Conservation (phyloP, 2,888 invertebrate genomes). For the Pseudococcus jackbeardsleyi region DNA sequence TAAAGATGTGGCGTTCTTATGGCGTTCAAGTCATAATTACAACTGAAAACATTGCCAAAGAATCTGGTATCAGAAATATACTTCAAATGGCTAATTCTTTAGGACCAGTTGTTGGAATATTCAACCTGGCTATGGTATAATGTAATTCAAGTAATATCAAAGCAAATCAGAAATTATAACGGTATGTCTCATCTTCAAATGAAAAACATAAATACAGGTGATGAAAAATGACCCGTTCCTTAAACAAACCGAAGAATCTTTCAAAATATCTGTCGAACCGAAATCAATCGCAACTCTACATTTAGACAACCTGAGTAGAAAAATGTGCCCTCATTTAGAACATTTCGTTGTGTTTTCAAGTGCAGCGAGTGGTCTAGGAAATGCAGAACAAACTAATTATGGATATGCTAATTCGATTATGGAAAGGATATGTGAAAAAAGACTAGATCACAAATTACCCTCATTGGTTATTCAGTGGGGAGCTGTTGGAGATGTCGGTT, state of each 20-base stretch:
- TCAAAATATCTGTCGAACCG: slow-evolving; percentile 78
- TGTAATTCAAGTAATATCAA: slow-evolving; percentile 66
- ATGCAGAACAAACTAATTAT: slow-evolving; percentile 91
- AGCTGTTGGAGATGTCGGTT: slow-evolving; percentile 87
- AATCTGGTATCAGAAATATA: slow-evolving; percentile 78
- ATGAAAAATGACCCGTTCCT: slow-evolving; percentile 82
- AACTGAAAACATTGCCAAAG: slow-evolving; percentile 79
- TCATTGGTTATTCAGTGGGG: slow-evolving; percentile 93
- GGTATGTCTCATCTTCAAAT: too few species aligned
- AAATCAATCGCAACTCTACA: slow-evolving; percentile 86
- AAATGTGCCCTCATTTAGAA: slow-evolving; percentile 73
- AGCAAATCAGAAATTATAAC: background rate
- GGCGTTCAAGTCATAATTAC: slow-evolving; percentile 79
- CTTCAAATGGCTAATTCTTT: slow-evolving; percentile 70
- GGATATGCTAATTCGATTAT: slow-evolving; percentile 85
- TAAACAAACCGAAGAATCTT: slow-evolving; percentile 81
- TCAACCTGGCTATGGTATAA: slow-evolving; percentile 89
- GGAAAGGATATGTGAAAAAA: slow-evolving; percentile 78
- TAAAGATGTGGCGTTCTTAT: slow-evolving; percentile 77
- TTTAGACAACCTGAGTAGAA: slow-evolving; percentile 79
- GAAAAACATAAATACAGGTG: slow-evolving; percentile 70
- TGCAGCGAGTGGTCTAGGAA: slow-evolving; percentile 92
- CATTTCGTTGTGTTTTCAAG: slow-evolving; percentile 94
- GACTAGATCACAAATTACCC: slow-evolving; percentile 79
- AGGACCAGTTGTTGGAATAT: slow-evolving; percentile 85